A percentile compares a stretch with the other conserved stretches of the same genome.
phyloP scores from a whole-genome alignment of 2,113 vertebrate species.

The Malaclemys terrapin region DNA sequence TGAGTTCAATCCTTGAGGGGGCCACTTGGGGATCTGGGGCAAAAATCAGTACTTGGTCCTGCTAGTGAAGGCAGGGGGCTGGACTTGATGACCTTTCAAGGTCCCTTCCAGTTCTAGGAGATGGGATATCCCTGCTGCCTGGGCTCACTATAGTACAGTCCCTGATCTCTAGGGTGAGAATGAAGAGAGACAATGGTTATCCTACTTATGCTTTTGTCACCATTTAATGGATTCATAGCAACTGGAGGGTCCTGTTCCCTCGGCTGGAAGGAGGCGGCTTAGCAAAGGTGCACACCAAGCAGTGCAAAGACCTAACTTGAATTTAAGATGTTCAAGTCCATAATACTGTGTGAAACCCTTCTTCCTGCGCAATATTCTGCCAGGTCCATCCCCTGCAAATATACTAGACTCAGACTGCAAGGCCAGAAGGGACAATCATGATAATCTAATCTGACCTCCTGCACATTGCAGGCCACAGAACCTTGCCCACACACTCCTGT shows the following conservation, averaged over 20 bases:
- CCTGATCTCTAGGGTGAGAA: background rate
- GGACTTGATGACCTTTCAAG: too few species aligned
- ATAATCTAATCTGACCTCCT: background rate
- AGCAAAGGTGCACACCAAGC: background rate
- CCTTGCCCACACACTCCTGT: background rate
- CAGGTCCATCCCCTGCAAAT: background rate
- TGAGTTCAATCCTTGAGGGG: too few species aligned
- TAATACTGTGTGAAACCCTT: background rate
- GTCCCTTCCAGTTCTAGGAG: too few species aligned
- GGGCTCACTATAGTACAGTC: background rate
- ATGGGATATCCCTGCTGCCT: background rate
- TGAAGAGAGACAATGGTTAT: background rate
- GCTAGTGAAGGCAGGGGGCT: too few species aligned
- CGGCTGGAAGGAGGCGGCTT: background rate
- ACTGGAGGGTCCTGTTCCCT: background rate
- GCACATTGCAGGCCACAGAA: background rate
- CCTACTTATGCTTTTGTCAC: background rate
- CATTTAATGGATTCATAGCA: background rate
- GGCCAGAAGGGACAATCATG: background rate
- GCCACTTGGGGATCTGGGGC: too few species aligned
- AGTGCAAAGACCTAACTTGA: background rate
- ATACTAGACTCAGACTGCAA: background rate
- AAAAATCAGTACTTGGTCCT: too few species aligned
- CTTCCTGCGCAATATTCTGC: background rate
- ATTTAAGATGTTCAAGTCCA: background rate